These are phyloP conservation scores for Liasis olivaceus DNA, from an alignment of 2,797 vertebrate species.

Conservation along the genomic window DNA sequence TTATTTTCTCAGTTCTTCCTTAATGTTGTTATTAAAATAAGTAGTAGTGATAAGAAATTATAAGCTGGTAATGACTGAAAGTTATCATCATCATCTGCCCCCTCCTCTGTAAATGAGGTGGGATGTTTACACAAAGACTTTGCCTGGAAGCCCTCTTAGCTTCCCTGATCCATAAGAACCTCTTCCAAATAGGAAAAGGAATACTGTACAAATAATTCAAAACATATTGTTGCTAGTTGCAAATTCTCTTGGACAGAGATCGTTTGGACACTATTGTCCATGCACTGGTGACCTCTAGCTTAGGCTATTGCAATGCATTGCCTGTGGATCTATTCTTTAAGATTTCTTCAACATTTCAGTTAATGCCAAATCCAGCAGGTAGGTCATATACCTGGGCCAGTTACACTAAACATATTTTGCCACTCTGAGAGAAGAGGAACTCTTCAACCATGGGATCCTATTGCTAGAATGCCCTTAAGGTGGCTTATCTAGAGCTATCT, in stretches of 20 bases:
- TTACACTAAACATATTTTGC: neutral
- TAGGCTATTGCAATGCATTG: neutral
- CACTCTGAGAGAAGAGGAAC: neutral
- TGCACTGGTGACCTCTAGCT: no score
- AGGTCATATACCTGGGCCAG: neutral
- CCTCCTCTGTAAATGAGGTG: neutral
- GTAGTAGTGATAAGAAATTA: neutral
- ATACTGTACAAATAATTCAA: neutral
- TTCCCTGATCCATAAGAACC: neutral
- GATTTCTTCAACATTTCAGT: neutral
- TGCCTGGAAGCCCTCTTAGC: neutral
- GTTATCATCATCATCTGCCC: neutral
- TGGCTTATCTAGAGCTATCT: neutral
- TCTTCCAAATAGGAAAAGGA: neutral
- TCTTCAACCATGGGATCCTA: neutral
- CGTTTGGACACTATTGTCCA: neutral
- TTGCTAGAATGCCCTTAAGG: neutral
- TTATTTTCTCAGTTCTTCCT: neutral
- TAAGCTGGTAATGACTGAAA: neutral
- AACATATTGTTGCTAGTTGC: neutral
- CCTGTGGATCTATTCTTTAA: neutral
- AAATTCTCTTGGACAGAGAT: neutral
- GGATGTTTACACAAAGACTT: neutral
- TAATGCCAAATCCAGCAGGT: neutral
- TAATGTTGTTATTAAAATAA: neutral